Base-by-base conservation (phyloP, 2,888 invertebrate genomes). In the Lochmaea capreae region DNA sequence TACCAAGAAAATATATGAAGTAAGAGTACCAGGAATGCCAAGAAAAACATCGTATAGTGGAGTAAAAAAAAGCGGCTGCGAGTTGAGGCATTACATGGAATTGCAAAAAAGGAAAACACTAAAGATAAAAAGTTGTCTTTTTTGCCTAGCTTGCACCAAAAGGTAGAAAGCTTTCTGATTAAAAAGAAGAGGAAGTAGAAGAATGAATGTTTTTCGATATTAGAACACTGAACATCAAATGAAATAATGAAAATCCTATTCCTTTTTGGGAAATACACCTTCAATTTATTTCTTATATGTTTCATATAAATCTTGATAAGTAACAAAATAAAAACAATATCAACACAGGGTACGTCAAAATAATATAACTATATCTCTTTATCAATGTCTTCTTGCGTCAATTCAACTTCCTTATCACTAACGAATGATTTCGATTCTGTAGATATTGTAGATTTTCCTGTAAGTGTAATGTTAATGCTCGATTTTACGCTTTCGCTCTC, bases 371-470 rank as follows among this genome's bases (percentile, higher is more conserved):
- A 43, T 42, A 63, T 63, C 42, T 43, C 43, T 63, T 63, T 43
- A 11, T 63, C 16, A 43, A 63, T 43, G 43, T 63, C 62, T 63
- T 63, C 62, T 63, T 39, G n/a, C 16, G 62, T 39, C 18, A 43
- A 10, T 63, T 63, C 62, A 12, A 10, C 59, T 26, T 59, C 62
- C 6, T 63, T 63, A 63, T 63, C 26, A 43, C 42, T 63, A 22
- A 14, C 59, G 12, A 22, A 1, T 1, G 62, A 63, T 18, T 63
- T 18, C 1, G 43, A 39, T 12, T 16, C 43, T 16, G 62, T 9
- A 1, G 43, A 42, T n/a, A 16, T 42, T 18, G n/a, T 14, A 16
- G 62, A 18, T 43, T 63, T 63, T 63, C 43, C 43, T 18, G 18
- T 16, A 42, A 18, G n/a, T 11, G 62, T 11, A 63, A 63, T 9